These are phyloP conservation scores for Coendou prehensilis DNA, from an alignment of 2,797 vertebrate genomes.

Conservation along the genomic window DNA sequence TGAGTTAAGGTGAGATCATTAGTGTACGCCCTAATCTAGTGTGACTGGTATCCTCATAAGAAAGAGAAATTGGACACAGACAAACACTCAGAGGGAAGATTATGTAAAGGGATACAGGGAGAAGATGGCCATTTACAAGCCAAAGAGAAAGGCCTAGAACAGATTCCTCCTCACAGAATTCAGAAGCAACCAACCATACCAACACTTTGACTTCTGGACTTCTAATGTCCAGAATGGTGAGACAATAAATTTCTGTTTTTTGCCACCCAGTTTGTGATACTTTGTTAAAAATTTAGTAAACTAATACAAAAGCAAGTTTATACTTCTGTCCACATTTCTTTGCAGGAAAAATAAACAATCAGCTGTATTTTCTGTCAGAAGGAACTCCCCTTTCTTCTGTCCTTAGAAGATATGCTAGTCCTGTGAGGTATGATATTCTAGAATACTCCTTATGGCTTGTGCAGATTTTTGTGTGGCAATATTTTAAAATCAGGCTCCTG, in stretches of 20 bases:
- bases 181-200: background rate
- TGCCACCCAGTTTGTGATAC: background rate
- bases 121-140: background rate
- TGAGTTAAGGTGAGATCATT: background rate
- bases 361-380: background rate
- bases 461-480: background rate
- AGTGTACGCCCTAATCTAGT: background rate
- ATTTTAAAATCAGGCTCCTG: background rate
- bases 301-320: background rate
- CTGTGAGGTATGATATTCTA: background rate
- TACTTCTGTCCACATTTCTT: background rate
- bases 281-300: background rate
- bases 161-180: background rate
- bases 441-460: background rate
- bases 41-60: background rate
- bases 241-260: background rate
- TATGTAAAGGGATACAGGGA: background rate
- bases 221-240: background rate
- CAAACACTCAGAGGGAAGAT: background rate
- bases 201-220: background rate
- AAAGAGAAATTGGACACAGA: background rate
- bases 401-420: background rate
- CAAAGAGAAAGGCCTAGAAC: background rate
- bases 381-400: background rate
- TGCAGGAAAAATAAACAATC: constrained; percentile 16